Evolutionary conservation across 1,140 invertebrate species (phyloP).

Genomic region (Melipona quadrifasciata): DNA sequence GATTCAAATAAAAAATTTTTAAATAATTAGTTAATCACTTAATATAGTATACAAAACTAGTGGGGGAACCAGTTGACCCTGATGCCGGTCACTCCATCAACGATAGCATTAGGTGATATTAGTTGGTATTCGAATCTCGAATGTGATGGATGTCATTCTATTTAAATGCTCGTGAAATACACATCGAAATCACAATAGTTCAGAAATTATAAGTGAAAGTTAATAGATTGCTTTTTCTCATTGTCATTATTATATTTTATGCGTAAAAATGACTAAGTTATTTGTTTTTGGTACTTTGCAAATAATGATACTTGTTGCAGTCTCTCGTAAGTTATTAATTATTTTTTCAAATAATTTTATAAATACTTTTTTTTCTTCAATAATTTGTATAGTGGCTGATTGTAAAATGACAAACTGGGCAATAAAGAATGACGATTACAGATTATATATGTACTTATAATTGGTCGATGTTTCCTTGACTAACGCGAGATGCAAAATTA

Average conservation of each 20-base stretch:
- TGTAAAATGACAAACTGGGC: background rate
- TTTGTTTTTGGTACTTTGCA: background rate
- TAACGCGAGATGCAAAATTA: background rate
- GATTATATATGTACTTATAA: background rate
- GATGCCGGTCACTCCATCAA: slow-evolving; percentile 54
- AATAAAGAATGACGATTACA: background rate
- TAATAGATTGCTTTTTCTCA: background rate
- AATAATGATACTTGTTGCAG: background rate
- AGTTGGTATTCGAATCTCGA: slow-evolving; percentile 52
- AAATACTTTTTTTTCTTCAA: background rate
- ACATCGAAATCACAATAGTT: background rate
- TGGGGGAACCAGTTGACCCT: slow-evolving; percentile 69
- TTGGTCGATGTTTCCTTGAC: too few relatives aligned
- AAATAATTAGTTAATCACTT: slow-evolving; percentile 22
- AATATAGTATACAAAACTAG: background rate
- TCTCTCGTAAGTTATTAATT: slow-evolving; percentile 52
- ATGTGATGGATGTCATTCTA: background rate
- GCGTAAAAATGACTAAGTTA: slow-evolving; percentile 27
- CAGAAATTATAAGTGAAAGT: background rate
- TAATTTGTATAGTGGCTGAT: background rate
- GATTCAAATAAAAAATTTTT: background rate
- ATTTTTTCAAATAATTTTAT: background rate
- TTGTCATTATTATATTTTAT: too few relatives aligned
- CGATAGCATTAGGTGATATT: slow-evolving; percentile 7
- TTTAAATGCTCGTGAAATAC: background rate